Evolutionary conservation across 2,797 vertebrate species (phyloP), one percentile per base, ranked within the genome.

Genomic region (Apogon hyalosoma): DNA sequence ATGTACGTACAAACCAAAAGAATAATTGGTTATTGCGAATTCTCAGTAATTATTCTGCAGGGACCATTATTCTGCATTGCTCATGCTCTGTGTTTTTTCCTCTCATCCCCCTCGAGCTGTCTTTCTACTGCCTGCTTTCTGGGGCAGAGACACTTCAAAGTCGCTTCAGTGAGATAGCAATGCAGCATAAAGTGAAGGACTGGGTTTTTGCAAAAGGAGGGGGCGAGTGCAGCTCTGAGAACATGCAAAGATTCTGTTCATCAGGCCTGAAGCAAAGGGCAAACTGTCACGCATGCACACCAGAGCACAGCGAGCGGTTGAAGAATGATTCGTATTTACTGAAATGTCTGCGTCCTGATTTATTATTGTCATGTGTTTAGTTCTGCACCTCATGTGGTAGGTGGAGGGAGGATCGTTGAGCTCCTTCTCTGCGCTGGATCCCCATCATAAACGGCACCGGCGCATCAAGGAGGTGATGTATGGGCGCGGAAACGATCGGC

Each of bases 401-500:
- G 83, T 98, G 96, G 69, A 99, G 94, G 77, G 97, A 96, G 83
- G 97, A 96, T 58, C 96, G 95, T 86, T 98, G 96, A 0, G 95
- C 94, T 80, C 96, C 96, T 15, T 97, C 95, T 87, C 96, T 95
- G 24, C 95, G 96, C 85, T 98, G 97, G 77, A 99, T 93, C 4
- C 98, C 98, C 95, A 99, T 96, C 84, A 99, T 80, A 84, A 98
- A 99, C 11, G 98, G 98, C 76, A 99, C 96, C 0, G 98, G 98
- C 56, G 98, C 97, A 0, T 99, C 98, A 67, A 99, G 94, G 67
- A 99, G 98, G 90, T 99, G 97, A 57, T 97, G 93, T 7, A 98
- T 92, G 0, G 97, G 97, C 0, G 96, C 93, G 9, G 98, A 97
- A 19, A 98, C 94, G 82, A 99, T 98, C 75, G 98, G 98, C 24